These are phyloP conservation scores for Pelecanus crispus DNA, from an alignment of 2,113 vertebrate genomes.

Conservation along the genomic window DNA sequence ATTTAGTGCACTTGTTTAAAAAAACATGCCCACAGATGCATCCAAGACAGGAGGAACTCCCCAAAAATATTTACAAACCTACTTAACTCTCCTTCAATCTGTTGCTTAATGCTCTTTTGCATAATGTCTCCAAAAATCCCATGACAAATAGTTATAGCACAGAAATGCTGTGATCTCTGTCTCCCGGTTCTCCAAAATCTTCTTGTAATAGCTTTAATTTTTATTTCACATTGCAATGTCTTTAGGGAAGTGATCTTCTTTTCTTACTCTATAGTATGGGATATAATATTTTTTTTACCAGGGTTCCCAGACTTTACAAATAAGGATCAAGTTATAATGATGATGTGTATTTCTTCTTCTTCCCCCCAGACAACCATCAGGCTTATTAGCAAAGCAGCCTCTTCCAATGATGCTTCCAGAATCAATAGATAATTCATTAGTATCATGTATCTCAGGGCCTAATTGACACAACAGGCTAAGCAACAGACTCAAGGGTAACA, in stretches of 20 bases:
- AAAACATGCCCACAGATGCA: background rate
- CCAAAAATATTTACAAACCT: background rate
- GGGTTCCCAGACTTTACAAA: background rate
- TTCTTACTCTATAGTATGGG: background rate
- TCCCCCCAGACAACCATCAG: background rate
- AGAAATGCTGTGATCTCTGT: background rate
- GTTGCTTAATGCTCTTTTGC: background rate
- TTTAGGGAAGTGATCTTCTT: background rate
- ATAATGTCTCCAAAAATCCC: background rate
- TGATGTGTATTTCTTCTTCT: background rate
- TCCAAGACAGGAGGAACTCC: background rate
- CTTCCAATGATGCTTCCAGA: background rate
- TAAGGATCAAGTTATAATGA: background rate
- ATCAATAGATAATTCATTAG: constrained; percentile 28
- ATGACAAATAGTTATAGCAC: background rate
- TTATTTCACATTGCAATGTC: background rate
- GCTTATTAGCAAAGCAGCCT: background rate
- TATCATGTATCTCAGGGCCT: background rate
- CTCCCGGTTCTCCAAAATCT: background rate
- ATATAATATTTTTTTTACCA: background rate
- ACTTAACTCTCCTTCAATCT: background rate
- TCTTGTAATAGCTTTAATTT: background rate
- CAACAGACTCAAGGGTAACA: background rate
- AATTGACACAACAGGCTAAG: background rate
- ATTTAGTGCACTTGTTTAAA: background rate